A percentile compares a stretch with the other conserved stretches of the same genome.
phyloP scores from a whole-genome alignment of 2,797 vertebrate species.

The Cheirogaleus major region DNA sequence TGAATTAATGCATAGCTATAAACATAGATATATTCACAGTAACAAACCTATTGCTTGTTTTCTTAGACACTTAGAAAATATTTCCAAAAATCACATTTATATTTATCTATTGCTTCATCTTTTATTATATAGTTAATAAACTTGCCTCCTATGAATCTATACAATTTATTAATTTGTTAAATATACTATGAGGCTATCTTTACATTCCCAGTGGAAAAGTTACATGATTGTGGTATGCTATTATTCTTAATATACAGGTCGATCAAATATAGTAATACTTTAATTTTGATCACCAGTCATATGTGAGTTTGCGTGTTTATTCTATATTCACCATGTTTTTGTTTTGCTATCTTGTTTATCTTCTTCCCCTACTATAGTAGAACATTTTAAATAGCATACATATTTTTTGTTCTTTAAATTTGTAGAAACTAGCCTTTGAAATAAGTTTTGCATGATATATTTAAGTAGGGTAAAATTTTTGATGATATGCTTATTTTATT shows the following conservation, averaged over 20 bases:
- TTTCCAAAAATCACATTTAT: background rate
- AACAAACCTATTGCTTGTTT: background rate
- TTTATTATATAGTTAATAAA: background rate
- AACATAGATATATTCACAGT: background rate
- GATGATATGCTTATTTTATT: background rate
- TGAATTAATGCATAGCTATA: background rate
- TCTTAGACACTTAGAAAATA: background rate
- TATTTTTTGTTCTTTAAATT: background rate
- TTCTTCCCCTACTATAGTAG: background rate
- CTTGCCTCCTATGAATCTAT: background rate
- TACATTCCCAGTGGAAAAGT: background rate
- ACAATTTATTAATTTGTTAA: background rate
- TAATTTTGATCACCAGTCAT: background rate
- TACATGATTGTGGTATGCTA: background rate
- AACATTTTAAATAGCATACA: background rate
- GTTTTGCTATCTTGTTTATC: background rate
- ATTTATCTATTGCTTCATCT: background rate
- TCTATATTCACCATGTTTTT: background rate
- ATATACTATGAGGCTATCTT: background rate
- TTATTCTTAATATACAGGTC: background rate
- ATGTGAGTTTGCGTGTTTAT: background rate
- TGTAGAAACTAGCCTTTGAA: background rate
- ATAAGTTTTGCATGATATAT: background rate
- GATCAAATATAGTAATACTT: background rate
- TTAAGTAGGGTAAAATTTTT: background rate